phyloP scores from a whole-genome alignment of 2,888 invertebrate genomes.

The Erebia ligea region DNA sequence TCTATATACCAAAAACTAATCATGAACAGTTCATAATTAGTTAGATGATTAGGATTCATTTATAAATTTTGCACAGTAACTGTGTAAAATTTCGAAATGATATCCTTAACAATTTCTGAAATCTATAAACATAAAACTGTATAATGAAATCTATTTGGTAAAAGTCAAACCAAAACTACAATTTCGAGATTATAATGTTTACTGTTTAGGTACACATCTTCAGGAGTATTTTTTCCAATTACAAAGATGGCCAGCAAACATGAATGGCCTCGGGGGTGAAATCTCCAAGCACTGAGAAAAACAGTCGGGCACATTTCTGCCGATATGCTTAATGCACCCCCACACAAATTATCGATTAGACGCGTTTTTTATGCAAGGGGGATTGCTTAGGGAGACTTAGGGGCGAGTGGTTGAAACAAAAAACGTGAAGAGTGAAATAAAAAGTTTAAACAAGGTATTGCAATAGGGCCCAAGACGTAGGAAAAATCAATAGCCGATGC shows the following conservation, averaged over 20 bases:
- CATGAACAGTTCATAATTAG: no score
- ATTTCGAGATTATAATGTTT: no score
- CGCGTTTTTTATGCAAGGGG: conserved; percentile 84
- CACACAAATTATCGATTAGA: conserved; percentile 84
- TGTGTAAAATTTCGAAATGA: no score
- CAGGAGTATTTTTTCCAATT: conserved; percentile 56
- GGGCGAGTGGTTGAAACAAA: conserved; percentile 83
- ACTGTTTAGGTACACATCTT: conserved; percentile 6
- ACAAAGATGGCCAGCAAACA: conserved; percentile 71
- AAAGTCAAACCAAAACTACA: no score
- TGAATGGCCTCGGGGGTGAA: conserved; percentile 77
- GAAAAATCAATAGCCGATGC: conserved; percentile 80
- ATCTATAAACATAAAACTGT: no score
- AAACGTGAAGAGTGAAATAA: conserved; percentile 83
- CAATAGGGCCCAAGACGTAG: conserved; percentile 77
- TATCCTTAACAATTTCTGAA: no score
- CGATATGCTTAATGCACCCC: conserved; percentile 84
- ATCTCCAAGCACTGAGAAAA: conserved; percentile 80
- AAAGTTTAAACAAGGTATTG: conserved; percentile 83
- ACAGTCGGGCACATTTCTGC: conserved; percentile 72
- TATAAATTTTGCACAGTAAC: no score
- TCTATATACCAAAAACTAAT: no score
- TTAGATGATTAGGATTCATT: no score
- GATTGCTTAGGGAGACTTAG: conserved; percentile 72
- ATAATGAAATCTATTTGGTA: no score